Conservation (phyloP, 2,888 invertebrate genomes). For the Apotomis capreana region DNA sequence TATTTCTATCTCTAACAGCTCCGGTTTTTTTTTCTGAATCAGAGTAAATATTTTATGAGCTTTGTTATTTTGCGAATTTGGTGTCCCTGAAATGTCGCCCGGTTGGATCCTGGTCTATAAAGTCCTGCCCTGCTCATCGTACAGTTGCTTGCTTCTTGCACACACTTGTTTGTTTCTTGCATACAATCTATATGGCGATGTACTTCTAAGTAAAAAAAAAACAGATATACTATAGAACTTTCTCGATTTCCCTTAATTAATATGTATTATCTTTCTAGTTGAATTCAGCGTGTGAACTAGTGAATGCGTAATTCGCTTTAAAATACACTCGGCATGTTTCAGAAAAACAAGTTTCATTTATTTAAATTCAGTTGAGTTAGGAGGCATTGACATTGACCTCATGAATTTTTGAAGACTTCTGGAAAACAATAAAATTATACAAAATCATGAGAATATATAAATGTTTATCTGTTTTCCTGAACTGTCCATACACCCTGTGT, state of each 20-base stretch:
- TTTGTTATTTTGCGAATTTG: no score
- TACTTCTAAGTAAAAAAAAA: no score
- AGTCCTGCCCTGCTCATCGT: no score
- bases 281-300: background rate
- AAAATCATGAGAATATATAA: constrained; percentile 42
- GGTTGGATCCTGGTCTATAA: no score
- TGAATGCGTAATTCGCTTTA: background rate
- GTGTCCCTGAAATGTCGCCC: no score
- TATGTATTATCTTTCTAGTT: background rate
- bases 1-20: no score
- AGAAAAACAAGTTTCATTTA: constrained; percentile 39
- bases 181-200: no score
- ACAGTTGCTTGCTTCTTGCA: no score
- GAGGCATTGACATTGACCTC: constrained; percentile 56
- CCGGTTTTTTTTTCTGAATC: no score
- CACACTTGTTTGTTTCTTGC: no score
- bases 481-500: background rate
- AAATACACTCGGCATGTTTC: constrained; percentile 4
- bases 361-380: constrained; percentile 36
- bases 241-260: background rate
- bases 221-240: no score
- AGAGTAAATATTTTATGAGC: no score
- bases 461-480: constrained; percentile 21
- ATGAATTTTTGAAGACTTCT: constrained; percentile 53
- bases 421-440: constrained; percentile 52